Evolutionary conservation across 2,888 invertebrate species (phyloP), one percentile per base, ranked within the genome.

Genomic region (Chrysolina oricalcia): DNA sequence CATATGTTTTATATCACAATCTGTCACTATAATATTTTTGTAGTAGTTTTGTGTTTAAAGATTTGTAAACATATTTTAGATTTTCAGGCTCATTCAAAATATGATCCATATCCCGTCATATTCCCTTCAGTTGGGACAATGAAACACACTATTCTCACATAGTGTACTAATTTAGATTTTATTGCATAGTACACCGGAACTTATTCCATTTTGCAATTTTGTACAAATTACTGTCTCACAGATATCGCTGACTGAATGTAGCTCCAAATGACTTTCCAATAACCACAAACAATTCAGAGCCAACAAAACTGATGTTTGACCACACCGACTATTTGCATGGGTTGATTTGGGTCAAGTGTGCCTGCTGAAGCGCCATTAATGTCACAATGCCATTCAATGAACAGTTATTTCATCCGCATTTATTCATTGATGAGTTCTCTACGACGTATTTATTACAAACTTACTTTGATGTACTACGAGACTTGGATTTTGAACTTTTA

Each of bases 331-430:
- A n/a, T 27, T 59, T 59, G 59, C 59, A 59, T 11, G 59, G 35
- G 35, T 59, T 59, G n/a, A 59, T 59, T 59, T 27, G 27, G 59
- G 59, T 59, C 35, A 59, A 59, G 59, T 59, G 27, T n/a, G 35
- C 2, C 13, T 59, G 9, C 59, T n/a, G n/a, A 15, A 59, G n/a
- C 8, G 59, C 35, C 27, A 59, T 59, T n/a, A 2, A 15, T n/a
- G 35, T 59, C 59, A 59, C 27, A 59, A 35, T 27, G 8, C 27
- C 27, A 15, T 59, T 8, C 23, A 35, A 27, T 27, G 9, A 59
- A 27, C 59, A 23, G 27, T 59, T 59, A 27, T 27, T n/a, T 6
- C 23, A 35, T n/a, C 35, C 59, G 23, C n/a, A 27, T 59, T 59
- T n/a, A 35, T 59, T 59, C 59, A 27, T n/a, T 59, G 59, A 59